Percentiles rank a stretch among this genome's conserved stretches.
Conservation (phyloP, 2,113 vertebrate species). For the Potamarius usumacintae region DNA sequence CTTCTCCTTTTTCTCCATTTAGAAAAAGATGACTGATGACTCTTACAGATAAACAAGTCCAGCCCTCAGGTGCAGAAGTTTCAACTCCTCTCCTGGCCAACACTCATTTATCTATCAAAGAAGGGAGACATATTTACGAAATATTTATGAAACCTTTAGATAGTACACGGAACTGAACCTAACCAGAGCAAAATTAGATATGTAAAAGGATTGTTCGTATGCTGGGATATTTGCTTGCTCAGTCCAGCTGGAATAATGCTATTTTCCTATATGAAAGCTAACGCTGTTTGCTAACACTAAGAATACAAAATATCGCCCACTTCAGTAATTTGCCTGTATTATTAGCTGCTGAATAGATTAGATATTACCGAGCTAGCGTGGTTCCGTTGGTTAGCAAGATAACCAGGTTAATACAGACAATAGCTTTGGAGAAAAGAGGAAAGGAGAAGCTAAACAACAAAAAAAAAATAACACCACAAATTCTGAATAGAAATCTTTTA, state of each 20-base stretch:
- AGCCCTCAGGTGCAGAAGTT: slow-evolving; percentile 11
- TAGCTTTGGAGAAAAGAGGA: background rate
- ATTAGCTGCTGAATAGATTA: background rate
- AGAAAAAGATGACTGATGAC: background rate
- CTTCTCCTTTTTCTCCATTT: slow-evolving; percentile 53
- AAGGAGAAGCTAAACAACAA: background rate
- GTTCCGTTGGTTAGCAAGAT: background rate
- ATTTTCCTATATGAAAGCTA: background rate
- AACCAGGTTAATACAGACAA: background rate
- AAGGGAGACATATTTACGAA: background rate
- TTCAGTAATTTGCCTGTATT: background rate
- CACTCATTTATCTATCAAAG: background rate
- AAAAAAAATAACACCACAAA: background rate
- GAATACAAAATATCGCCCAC: background rate
- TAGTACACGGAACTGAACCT: background rate
- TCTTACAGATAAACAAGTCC: background rate
- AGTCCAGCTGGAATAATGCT: background rate
- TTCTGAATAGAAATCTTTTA: background rate
- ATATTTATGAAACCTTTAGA: background rate
- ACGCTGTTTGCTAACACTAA: background rate
- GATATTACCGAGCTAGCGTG: background rate
- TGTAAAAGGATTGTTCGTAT: background rate
- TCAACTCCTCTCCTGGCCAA: background rate
- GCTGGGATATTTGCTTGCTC: background rate
- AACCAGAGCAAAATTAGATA: background rate